These are phyloP conservation scores for Plecotus auritus DNA, from an alignment of 2,113 vertebrate species.

Conservation along the genomic window DNA sequence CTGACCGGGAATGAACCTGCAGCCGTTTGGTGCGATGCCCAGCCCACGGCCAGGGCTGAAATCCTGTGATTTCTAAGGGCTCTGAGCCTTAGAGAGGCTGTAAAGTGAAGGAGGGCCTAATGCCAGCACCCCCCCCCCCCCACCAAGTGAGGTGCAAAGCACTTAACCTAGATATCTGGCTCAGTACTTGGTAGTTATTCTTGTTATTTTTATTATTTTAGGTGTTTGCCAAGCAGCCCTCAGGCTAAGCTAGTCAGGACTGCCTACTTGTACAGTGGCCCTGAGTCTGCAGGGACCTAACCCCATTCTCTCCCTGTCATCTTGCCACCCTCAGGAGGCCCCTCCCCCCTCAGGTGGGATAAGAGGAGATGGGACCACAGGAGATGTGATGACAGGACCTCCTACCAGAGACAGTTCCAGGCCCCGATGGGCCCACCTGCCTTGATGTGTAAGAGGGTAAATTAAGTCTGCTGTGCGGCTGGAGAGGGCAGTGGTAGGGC, in stretches of 20 bases:
- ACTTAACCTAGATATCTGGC: background rate
- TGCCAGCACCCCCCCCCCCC: too few species aligned
- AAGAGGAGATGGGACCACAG: background rate
- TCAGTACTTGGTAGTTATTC: background rate
- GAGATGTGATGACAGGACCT: background rate
- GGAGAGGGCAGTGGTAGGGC: background rate
- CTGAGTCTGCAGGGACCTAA: background rate
- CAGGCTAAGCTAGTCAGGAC: background rate
- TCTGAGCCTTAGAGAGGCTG: background rate
- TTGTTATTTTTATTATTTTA: background rate
- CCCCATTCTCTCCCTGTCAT: background rate
- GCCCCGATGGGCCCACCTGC: slow-evolving; percentile 1
- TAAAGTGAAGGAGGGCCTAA: background rate
- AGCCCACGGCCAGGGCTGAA: background rate
- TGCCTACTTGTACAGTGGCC: too few species aligned
- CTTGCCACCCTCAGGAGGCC: background rate
- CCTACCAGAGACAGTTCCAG: slow-evolving; percentile 62
- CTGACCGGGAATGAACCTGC: background rate
- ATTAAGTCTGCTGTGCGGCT: background rate
- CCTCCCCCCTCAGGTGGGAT: slow-evolving; percentile 38
- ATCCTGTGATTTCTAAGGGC: background rate
- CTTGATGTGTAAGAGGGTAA: slow-evolving; percentile 62
- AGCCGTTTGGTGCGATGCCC: background rate
- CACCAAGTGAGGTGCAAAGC: background rate
- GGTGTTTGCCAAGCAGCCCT: background rate